Evolutionary conservation across 2,888 invertebrate genomes (phyloP).

Genomic region (Acanthoscelides obtectus): DNA sequence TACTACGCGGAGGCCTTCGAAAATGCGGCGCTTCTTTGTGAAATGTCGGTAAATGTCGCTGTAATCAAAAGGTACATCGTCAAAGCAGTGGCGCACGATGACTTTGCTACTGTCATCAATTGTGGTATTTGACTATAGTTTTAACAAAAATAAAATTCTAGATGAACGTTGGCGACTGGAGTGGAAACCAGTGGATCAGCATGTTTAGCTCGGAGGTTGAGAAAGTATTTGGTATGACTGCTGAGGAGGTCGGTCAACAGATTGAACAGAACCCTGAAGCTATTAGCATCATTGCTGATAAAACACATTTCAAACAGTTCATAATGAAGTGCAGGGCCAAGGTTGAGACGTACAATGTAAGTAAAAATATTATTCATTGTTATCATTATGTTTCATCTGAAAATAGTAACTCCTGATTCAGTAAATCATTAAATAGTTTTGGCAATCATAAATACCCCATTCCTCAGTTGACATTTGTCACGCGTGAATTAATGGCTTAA

Average conservation of each 20-base stretch:
- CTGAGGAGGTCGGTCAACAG: slow-evolving; percentile 75
- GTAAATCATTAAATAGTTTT: no score
- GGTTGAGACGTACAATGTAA: slow-evolving; percentile 87
- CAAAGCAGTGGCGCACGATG: no score
- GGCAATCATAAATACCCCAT: no score
- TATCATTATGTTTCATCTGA: neutral
- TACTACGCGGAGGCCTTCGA: no score
- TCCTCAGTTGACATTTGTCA: no score
- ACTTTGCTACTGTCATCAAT: no score
- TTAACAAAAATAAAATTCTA: slow-evolving; percentile 39
- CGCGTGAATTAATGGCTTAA: no score
- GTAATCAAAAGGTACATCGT: no score
- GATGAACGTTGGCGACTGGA: slow-evolving; percentile 83
- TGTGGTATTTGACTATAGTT: slow-evolving; percentile 4
- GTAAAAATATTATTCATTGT: slow-evolving; percentile 8
- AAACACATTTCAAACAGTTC: slow-evolving; percentile 73
- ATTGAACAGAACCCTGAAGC: slow-evolving; percentile 62
- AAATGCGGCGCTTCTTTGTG: no score
- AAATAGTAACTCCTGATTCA: no score
- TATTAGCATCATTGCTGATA: slow-evolving; percentile 65
- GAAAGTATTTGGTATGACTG: slow-evolving; percentile 62
- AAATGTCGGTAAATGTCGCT: no score
- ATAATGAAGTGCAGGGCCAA: slow-evolving; percentile 83
- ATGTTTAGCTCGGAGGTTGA: slow-evolving; percentile 85
- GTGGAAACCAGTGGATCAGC: slow-evolving; percentile 85